A percentile compares a stretch with the other conserved stretches of the same genome.
These are phyloP conservation scores for Acanthis flammea DNA, from an alignment of 2,797 vertebrate genomes.

Conservation along the genomic window DNA sequence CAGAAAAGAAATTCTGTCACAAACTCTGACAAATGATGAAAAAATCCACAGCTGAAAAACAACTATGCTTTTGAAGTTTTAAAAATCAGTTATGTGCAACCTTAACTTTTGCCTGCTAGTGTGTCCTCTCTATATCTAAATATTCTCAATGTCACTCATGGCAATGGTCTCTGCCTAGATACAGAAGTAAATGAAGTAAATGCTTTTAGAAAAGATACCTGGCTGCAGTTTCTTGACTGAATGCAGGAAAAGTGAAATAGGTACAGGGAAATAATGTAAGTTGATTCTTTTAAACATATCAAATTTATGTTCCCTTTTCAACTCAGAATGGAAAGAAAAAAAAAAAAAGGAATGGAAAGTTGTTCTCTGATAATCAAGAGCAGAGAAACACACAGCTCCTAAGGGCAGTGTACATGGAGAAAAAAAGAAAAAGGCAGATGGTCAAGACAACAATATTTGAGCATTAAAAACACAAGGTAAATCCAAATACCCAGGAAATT, in stretches of 20 bases:
- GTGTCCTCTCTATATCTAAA: not conserved
- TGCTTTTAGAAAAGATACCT: not conserved
- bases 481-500: not conserved
- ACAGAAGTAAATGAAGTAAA: not conserved
- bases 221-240: not conserved
- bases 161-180: not conserved
- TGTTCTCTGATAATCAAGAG: not conserved
- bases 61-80: not conserved
- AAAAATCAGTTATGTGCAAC: not conserved
- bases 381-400: not conserved
- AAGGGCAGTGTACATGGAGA: not conserved
- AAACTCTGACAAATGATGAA: not conserved
- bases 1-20: not conserved
- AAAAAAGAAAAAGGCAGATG: not conserved
- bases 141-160: not conserved
- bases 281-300: not conserved
- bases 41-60: not conserved
- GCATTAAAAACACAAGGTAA: not conserved
- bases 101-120: not conserved
- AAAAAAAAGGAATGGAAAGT: not conserved
- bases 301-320: not conserved
- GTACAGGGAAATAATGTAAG: not conserved
- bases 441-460: not conserved
- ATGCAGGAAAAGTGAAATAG: not conserved
- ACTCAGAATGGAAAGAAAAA: not conserved